These are phyloP conservation scores for Meiosimyza platycephala DNA, from an alignment of 2,888 invertebrate genomes.

Conservation along the genomic window DNA sequence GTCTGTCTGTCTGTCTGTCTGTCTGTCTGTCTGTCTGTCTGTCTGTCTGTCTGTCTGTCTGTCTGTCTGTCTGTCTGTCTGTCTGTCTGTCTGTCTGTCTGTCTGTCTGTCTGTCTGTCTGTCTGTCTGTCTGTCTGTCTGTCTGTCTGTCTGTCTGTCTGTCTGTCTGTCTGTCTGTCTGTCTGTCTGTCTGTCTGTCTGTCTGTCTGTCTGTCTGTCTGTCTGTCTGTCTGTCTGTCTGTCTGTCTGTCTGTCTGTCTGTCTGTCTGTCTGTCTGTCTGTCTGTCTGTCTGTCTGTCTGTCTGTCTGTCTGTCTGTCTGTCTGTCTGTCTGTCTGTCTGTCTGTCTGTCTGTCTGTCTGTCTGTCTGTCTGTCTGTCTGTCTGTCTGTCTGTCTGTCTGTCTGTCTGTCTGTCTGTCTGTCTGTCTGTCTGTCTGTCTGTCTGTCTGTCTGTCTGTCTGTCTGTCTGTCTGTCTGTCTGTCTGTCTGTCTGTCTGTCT, in stretches of 20 bases:
- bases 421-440: constrained; percentile 20
- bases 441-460: constrained; percentile 20
- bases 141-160: constrained; percentile 20
- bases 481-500: constrained; percentile 20
- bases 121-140: constrained; percentile 20
- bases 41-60: constrained; percentile 20
- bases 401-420: constrained; percentile 20
- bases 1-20: constrained; percentile 20
- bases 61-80: constrained; percentile 20
- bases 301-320: constrained; percentile 20
- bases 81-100: constrained; percentile 20
- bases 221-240: constrained; percentile 20
- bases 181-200: constrained; percentile 20
- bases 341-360: constrained; percentile 20
- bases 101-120: constrained; percentile 20
- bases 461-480: constrained; percentile 20
- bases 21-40: constrained; percentile 20
- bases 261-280: constrained; percentile 20
- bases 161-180: constrained; percentile 20
- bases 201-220: constrained; percentile 20
- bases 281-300: constrained; percentile 20
- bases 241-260: constrained; percentile 20
- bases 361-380: constrained; percentile 20
- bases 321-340: constrained; percentile 20
- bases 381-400: constrained; percentile 20